Evolutionary conservation across 2,888 invertebrate genomes (phyloP).

Genomic region (Mesorhabditis spiculigera): DNA sequence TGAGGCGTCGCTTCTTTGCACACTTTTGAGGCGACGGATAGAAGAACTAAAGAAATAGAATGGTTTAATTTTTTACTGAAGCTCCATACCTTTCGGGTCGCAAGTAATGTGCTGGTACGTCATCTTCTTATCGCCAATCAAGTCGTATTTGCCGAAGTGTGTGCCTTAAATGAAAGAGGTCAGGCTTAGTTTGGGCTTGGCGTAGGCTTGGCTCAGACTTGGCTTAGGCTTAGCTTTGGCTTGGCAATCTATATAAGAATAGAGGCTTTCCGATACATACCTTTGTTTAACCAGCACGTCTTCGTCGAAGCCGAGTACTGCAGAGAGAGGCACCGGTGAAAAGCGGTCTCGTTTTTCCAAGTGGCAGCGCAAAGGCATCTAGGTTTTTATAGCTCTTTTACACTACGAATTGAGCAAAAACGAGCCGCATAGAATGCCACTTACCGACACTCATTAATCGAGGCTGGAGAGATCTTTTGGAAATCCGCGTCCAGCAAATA

Average conservation of each 20-base stretch:
- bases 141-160: constrained; percentile 38
- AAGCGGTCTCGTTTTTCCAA: constrained; percentile 15
- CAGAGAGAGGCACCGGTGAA: constrained; percentile 33
- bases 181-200: not conserved
- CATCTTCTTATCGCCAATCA: constrained; percentile 41
- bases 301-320: constrained; percentile 35
- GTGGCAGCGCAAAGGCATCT: constrained; percentile 40
- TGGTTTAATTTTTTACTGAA: too few relatives aligned
- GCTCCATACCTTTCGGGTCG: constrained; percentile 38
- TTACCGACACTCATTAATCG: constrained; percentile 47
- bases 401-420: too few relatives aligned
- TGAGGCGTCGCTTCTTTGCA: constrained; percentile 23
- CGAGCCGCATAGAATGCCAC: too few relatives aligned
- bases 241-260: too few relatives aligned
- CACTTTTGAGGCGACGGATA: constrained; percentile 23
- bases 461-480: constrained; percentile 28
- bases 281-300: constrained; percentile 45
- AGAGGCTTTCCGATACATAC: too few relatives aligned
- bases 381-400: too few relatives aligned
- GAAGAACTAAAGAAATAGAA: too few relatives aligned
- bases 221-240: too few relatives aligned
- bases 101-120: constrained; percentile 52
- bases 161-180: constrained; percentile 15
- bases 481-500: constrained; percentile 43
- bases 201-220: too few relatives aligned